phyloP scores from a whole-genome alignment of 2,113 vertebrate genomes.

The Accipiter virgatus region DNA sequence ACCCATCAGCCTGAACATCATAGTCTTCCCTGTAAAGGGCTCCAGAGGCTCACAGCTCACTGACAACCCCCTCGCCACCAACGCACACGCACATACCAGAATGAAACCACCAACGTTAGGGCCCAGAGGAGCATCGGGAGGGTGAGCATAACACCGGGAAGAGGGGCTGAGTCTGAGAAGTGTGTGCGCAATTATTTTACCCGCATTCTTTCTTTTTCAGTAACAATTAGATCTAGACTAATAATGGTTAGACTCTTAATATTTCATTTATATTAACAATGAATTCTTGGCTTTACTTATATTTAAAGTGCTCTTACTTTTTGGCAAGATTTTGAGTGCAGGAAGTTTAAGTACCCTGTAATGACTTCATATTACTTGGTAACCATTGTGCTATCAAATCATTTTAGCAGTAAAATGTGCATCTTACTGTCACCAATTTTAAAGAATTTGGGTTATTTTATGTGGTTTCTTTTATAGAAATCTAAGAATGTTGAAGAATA shows the following conservation, averaged over 20 bases:
- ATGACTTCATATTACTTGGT: not conserved
- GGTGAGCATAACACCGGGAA: not conserved
- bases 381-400: not conserved
- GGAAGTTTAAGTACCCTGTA: not conserved
- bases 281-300: not conserved
- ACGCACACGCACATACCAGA: not conserved
- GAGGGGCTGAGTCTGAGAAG: not conserved
- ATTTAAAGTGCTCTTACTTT: not conserved
- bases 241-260: not conserved
- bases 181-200: not conserved
- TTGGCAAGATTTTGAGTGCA: not conserved
- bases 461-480: not conserved
- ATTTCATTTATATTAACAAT: not conserved
- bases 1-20: not conserved
- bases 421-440: not conserved
- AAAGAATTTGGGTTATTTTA: not conserved
- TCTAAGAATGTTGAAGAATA: not conserved
- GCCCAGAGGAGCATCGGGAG: fast-evolving
- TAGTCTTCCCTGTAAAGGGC: not conserved
- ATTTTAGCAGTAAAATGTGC: not conserved
- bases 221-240: not conserved
- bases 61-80: fast-evolving
- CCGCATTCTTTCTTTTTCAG: not conserved
- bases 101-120: not conserved
- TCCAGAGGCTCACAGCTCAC: not conserved